Evolutionary conservation across 2,113 vertebrate species (phyloP).

Genomic region (Mormoops blainvillei): DNA sequence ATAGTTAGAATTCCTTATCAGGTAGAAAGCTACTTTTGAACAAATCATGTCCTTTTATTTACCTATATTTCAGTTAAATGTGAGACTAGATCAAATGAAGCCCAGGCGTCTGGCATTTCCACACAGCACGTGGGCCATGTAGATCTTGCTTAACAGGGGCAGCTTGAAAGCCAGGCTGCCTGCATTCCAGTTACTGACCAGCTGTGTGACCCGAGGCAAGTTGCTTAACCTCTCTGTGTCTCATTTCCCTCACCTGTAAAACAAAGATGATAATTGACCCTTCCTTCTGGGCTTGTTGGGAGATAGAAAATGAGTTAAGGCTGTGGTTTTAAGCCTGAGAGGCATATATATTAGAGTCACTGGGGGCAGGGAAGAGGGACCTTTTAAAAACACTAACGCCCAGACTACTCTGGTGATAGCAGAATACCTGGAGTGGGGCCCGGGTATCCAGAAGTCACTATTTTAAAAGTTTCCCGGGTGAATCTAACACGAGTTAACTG

Average conservation of each 20-base stretch:
- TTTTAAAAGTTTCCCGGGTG: neutral
- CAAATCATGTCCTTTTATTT: neutral
- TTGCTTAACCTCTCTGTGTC: no score
- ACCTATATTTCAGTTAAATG: neutral
- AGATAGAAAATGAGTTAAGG: neutral
- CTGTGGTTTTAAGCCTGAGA: neutral
- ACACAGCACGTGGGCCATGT: rapidly evolving
- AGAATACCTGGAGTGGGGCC: neutral
- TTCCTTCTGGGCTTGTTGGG: neutral
- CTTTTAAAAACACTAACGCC: neutral
- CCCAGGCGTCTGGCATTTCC: neutral
- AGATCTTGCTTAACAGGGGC: neutral
- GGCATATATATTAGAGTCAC: neutral
- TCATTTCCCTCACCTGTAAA: neutral
- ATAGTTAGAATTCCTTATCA: neutral
- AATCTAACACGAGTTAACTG: neutral
- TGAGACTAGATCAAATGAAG: neutral
- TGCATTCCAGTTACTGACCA: no score
- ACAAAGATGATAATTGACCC: neutral
- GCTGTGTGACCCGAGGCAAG: neutral
- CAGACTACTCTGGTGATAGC: neutral
- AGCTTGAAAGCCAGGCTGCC: neutral
- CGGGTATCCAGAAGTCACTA: neutral
- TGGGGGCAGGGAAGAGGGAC: no score
- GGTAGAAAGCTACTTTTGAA: neutral